phyloP scores from a whole-genome alignment of 2,888 invertebrate genomes.

The Meandrusa payeni region DNA sequence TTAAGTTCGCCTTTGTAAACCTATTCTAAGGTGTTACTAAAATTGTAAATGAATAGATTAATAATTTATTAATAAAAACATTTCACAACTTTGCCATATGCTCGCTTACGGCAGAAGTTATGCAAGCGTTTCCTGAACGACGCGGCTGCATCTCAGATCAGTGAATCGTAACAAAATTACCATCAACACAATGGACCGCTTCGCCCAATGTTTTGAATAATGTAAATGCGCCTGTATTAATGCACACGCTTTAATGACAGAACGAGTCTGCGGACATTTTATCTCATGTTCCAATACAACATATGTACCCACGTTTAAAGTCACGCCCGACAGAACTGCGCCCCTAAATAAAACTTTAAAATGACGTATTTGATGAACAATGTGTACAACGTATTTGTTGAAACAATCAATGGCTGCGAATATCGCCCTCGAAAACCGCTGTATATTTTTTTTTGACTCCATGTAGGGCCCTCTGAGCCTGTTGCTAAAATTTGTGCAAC shows the following conservation, averaged over 20 bases:
- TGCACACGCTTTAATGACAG: constrained; percentile 47
- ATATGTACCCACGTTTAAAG: constrained; percentile 37
- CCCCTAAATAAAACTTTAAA: constrained; percentile 30
- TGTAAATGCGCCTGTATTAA: constrained; percentile 49
- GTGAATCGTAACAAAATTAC: constrained; percentile 45
- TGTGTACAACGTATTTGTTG: too few species aligned
- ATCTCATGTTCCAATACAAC: constrained; percentile 38
- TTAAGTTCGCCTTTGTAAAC: too few species aligned
- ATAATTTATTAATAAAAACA: too few species aligned
- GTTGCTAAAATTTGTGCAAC: too few species aligned
- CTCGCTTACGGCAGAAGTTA: constrained; percentile 24
- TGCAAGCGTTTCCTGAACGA: constrained; percentile 40
- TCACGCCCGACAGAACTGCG: constrained; percentile 28
- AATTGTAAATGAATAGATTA: too few species aligned
- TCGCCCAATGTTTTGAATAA: constrained; percentile 36
- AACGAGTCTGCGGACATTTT: constrained; percentile 42
- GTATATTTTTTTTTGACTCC: too few species aligned
- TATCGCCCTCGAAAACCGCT: too few species aligned
- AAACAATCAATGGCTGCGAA: too few species aligned
- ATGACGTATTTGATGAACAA: too few species aligned
- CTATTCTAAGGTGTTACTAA: too few species aligned
- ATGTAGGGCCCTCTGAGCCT: too few species aligned
- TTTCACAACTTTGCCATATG: constrained; percentile 19
- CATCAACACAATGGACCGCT: constrained; percentile 49
- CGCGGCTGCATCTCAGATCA: constrained; percentile 45